These are phyloP conservation scores for Thumatha senex DNA, from an alignment of 2,888 invertebrate genomes.

Conservation along the genomic window DNA sequence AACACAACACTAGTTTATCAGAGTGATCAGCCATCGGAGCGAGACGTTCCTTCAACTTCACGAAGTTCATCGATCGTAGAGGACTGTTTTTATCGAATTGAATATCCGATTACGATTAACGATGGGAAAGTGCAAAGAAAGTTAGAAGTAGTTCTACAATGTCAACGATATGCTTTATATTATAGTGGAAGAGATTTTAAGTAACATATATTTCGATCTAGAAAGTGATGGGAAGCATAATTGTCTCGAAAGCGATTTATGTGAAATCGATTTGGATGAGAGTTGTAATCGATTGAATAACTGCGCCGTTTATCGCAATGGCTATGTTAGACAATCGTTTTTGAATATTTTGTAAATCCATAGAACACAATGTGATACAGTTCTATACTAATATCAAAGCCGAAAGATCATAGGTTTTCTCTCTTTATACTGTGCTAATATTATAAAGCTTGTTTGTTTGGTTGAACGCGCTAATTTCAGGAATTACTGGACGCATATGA, in stretches of 20 bases:
- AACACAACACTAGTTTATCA: conserved; percentile 25
- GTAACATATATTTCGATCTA: conserved; percentile 9
- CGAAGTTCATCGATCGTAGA: conserved; percentile 68
- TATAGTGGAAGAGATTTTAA: conserved; percentile 20
- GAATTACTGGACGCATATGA: no score
- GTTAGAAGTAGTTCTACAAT: conserved; percentile 34
- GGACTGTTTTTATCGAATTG: conserved; percentile 60
- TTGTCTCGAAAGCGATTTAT: neutral
- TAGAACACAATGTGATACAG: no score
- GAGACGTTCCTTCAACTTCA: conserved; percentile 77
- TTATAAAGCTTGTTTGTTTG: no score
- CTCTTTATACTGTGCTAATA: no score
- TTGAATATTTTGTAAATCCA: neutral
- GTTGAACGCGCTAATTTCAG: no score
- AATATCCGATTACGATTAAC: conserved; percentile 59
- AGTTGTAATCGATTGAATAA: neutral
- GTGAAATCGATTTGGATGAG: neutral
- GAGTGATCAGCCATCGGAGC: conserved; percentile 64
- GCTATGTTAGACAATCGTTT: neutral
- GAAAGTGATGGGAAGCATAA: neutral
- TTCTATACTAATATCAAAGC: no score
- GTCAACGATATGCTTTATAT: conserved; percentile 15
- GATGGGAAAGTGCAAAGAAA: conserved; percentile 68
- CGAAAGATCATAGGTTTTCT: no score
- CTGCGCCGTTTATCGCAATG: neutral